Evolutionary conservation across 2,888 invertebrate genomes (phyloP), one percentile per base, ranked within the genome.

Genomic region (Trypoxylon attenuatum): DNA sequence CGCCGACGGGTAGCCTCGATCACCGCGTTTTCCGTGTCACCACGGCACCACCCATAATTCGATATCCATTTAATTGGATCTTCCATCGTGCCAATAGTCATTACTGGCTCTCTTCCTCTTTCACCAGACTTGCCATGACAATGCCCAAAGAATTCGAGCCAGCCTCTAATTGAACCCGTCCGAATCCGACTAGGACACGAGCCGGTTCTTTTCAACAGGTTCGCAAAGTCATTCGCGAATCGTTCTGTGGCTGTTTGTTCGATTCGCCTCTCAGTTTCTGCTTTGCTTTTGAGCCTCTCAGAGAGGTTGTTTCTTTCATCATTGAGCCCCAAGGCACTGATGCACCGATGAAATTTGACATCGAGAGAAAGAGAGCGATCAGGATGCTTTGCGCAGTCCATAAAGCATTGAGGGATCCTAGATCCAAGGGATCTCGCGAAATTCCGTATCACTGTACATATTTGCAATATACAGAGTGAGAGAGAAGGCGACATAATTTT

Each of bases 321-420:
- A n/a, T n/a, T 41, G 23, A 16, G 51, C 27, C 45, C 29, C 16
- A 5, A 50, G n/a, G 49, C 45, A 56, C 59, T 25, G 53, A 53
- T 23, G 58, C 46, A 45, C 55, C 62, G 60, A 70, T 57, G 21
- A 57, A 61, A 76, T 66, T 60, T 33, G 53, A 43, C 50, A n/a
- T n/a, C n/a, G n/a, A n/a, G n/a, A n/a, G n/a, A n/a, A n/a, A n/a
- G n/a, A n/a, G n/a, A n/a, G n/a, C n/a, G n/a, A n/a, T n/a, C n/a
- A n/a, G n/a, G 53, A 63, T 13, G 50, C 22, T 25, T n/a, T 27
- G 27, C 13, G 2, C 51, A 53, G 57, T 49, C 39, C 50, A 59
- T 55, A 51, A 57, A 41, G 25, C 18, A 25, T 41, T 46, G 23
- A 1, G 13, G 16, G 6, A 16, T 5, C 13, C 27, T 21, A 15